Evolutionary conservation across 2,113 vertebrate species (phyloP).

Genomic region (Capra hircus): DNA sequence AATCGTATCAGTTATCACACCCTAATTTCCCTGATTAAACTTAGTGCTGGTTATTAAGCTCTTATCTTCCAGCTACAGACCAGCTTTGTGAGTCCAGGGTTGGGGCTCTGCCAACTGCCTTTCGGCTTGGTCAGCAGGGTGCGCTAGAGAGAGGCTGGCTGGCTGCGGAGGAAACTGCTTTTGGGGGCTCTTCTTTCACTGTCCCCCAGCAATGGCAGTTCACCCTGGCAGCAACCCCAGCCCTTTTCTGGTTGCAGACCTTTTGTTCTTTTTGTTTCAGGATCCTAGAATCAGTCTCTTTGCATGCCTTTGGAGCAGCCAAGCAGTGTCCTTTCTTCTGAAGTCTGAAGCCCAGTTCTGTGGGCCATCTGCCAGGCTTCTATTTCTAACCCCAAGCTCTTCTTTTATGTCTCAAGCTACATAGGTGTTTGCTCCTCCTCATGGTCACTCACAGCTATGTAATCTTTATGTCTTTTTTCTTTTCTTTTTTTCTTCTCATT

Average conservation of each 20-base stretch:
- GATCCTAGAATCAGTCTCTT: neutral
- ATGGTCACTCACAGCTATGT: neutral
- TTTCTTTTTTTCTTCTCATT: neutral
- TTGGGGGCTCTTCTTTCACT: neutral
- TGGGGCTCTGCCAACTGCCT: neutral
- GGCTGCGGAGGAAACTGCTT: neutral
- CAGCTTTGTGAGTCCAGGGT: neutral
- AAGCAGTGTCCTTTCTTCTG: neutral
- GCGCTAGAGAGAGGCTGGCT: too few relatives aligned
- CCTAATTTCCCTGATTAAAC: conserved; percentile 61
- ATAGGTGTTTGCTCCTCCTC: neutral
- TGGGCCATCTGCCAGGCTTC: neutral
- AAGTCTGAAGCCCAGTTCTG: neutral
- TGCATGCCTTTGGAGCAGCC: neutral
- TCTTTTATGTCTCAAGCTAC: neutral
- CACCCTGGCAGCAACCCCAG: neutral
- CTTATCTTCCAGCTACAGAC: neutral
- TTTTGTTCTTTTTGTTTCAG: neutral
- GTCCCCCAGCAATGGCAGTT: neutral
- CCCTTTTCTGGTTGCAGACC: neutral
- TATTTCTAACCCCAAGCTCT: neutral
- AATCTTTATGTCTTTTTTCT: neutral
- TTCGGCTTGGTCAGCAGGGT: neutral
- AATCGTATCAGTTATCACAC: conserved; percentile 35
- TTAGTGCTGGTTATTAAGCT: neutral